These are phyloP conservation scores for Ciconia maguari DNA, from an alignment of 2,113 vertebrate species.

Conservation along the genomic window DNA sequence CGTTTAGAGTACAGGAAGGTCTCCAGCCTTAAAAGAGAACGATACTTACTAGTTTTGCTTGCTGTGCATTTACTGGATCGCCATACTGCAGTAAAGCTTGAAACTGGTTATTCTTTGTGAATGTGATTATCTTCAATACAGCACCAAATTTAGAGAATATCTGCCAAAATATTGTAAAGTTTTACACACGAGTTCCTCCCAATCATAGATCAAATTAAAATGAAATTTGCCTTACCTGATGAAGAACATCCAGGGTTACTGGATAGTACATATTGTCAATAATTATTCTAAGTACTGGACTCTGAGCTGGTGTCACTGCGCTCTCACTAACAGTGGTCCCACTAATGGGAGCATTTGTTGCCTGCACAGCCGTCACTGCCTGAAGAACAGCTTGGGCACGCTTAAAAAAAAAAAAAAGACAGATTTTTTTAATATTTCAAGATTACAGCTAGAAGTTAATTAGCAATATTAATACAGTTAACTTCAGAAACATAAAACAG, in stretches of 20 bases:
- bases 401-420: slow-evolving; percentile 58
- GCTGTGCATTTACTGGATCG: slow-evolving; percentile 91
- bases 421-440: background rate
- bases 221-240: slow-evolving; percentile 83
- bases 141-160: slow-evolving; percentile 99
- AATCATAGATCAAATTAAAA: background rate
- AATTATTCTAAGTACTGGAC: slow-evolving; percentile 96
- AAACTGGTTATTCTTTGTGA: slow-evolving; percentile 99
- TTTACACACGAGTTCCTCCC: background rate
- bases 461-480: background rate
- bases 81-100: slow-evolving; percentile 96
- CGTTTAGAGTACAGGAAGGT: background rate
- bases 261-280: slow-evolving; percentile 99
- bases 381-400: slow-evolving; percentile 89
- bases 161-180: slow-evolving; percentile 72
- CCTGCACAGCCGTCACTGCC: slow-evolving; percentile 89
- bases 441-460: background rate
- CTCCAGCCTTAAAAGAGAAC: background rate
- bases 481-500: background rate
- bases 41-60: slow-evolving; percentile 91
- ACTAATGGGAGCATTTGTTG: slow-evolving; percentile 86
- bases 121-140: slow-evolving; percentile 99
- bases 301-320: slow-evolving; percentile 87
- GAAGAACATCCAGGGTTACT: slow-evolving; percentile 95
- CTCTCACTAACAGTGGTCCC: slow-evolving; percentile 88